Base-by-base conservation (phyloP, 2,888 invertebrate genomes). In the Doris montereyensis region DNA sequence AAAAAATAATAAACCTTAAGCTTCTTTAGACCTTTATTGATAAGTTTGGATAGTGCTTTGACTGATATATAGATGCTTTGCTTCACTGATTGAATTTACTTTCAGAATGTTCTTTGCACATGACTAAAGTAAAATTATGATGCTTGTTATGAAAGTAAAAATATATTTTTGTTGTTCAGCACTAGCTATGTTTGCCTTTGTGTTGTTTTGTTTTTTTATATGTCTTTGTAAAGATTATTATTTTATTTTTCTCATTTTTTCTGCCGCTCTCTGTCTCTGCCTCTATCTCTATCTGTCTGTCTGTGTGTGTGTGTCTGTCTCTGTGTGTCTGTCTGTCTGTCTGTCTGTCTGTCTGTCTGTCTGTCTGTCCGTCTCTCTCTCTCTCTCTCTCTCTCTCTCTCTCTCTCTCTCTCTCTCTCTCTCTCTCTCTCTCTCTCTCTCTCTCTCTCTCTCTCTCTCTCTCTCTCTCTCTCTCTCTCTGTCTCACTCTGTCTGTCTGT, bases 301-400 rank as follows among this genome's bases (percentile, higher is more conserved):
- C 2, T 13, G 32, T 24, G 32, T 10, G 17, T 34, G 13, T 34
- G 10, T 32, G n/a, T 30, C 32, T 34, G 35, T 41, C n/a, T 24
- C 34, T 41, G 13, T 65, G 13, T 65, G 30, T 24, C 26, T 65
- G 17, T 65, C 65, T 26, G 30, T 26, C 65, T 26, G 30, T 26
- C 65, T 26, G 30, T 26, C 28, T 26, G 30, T 26, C 26, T 65
- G 30, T 65, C 65, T 65, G 30, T 24, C 21, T 35, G 41, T 71
- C 71, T n/a, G n/a, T n/a, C n/a, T n/a, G n/a, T n/a, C n/a, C n/a
- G n/a, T n/a, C n/a, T n/a, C n/a, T n/a, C n/a, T 41, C 41, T 35
- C 41, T 71, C 41, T 71, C 71, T 41, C 41, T 71, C 41, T 71
- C 41, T 71, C 71, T 71, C 41, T 71, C 71, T 71, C 41, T 71